Percentiles rank a stretch among this genome's conserved stretches.
These are phyloP conservation scores for Protonemura montana DNA, from an alignment of 2,888 invertebrate species.

Conservation along the genomic window DNA sequence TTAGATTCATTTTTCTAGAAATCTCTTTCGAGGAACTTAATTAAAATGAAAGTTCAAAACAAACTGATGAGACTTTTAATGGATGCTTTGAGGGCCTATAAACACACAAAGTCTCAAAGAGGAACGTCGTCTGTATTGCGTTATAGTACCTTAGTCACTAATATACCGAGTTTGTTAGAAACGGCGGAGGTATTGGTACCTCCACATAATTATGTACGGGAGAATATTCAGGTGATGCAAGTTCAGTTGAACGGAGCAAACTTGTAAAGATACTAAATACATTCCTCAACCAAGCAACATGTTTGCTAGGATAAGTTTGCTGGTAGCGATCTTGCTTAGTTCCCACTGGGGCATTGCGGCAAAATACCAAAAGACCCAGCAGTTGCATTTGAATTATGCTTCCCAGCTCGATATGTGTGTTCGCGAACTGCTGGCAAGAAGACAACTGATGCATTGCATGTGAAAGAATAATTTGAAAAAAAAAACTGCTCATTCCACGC, in stretches of 20 bases:
- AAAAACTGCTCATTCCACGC: background rate
- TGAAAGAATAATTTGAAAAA: conserved; percentile 22
- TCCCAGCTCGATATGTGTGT: background rate
- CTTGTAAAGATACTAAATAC: background rate
- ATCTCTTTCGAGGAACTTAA: conserved; percentile 4
- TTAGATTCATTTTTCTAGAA: background rate
- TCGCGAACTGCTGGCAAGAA: background rate
- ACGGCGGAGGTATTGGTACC: background rate
- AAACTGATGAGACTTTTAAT: conserved; percentile 14
- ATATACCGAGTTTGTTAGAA: background rate
- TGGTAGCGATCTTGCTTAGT: background rate
- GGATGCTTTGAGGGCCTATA: background rate
- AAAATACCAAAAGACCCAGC: background rate
- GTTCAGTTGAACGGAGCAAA: background rate
- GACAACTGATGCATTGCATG: conserved; percentile 26
- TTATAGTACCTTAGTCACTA: no score
- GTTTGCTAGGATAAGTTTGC: background rate
- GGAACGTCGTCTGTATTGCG: no score
- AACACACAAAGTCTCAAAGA: background rate
- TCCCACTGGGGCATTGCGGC: background rate
- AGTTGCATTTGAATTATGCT: background rate
- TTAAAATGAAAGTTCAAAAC: conserved; percentile 25
- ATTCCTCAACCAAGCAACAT: conserved; percentile 1
- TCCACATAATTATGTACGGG: background rate
- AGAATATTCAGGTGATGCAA: background rate